Evolutionary conservation across 1,140 invertebrate species (phyloP), one percentile per base, ranked within the genome.

Genomic region (Zeugodacus cucurbitae): DNA sequence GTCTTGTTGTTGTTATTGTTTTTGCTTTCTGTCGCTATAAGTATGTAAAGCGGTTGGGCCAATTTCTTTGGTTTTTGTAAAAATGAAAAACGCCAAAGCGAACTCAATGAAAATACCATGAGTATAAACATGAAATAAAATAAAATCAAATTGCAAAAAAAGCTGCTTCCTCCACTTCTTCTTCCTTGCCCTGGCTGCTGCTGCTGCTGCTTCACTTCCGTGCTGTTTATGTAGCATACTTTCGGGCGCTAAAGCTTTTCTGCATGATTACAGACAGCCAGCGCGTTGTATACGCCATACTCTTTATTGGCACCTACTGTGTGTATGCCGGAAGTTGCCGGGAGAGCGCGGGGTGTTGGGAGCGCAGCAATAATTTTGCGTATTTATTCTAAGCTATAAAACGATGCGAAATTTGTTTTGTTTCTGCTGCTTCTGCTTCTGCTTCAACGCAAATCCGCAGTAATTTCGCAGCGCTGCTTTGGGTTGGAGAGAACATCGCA

Each of bases 331-430:
- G 22, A 54, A 54, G 22, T 62, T 62, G 58, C 22, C 5, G 64
- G 0, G 4, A 29, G 64, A 67, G 64, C 1, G 62, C 3, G 62
- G 10, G 26, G 58, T 20, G 1, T 62, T 54, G 58, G 58, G 14
- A 67, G 64, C 86, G 22, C 34, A 4, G 37, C 26, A 37, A 67
- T 67, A 82, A 82, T 44, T 82, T 87, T 87, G 59, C 57, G 59
- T 48, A 74, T 87, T 67, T 67, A 87, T 87, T 58, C 59, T 54
- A 82, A 64, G 87, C 87, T 44, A 70, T 26, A 37, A 87, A 41
- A 58, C n/a, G 64, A 70, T 87, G 34, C 58, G 8, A 74, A 87
- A 64, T 67, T 44, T 87, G 57, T 74, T 64, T 29, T 54, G 37
- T 44, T 82, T n/a, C 22, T 14, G 11, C 26, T n/a, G 22, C n/a